Base-by-base conservation (phyloP, 1,140 invertebrate genomes). In the Neodiprion fabricii region DNA sequence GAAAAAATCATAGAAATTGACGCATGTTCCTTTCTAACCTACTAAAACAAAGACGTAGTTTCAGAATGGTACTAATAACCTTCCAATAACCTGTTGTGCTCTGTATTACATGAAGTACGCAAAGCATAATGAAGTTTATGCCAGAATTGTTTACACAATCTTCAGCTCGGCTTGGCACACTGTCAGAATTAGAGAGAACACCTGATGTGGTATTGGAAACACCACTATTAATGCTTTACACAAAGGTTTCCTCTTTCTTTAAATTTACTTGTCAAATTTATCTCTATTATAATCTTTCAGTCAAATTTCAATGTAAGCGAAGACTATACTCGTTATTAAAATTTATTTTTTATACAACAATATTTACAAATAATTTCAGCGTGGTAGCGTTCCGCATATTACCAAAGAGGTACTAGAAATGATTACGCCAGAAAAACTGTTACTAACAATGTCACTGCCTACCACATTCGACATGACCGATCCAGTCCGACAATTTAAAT, bases 341-440 rank as follows among this genome's bases (percentile, higher is more conserved):
- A 76, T 73, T 47, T 28, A 9, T 10, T 11, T 9, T 53, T 23
- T 61, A 21, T 68, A 40, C 76, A 65, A 69, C 49, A 68, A 68
- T 67, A 67, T 71, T 79, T 53, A 77, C 82, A 72, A 76, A 76
- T 75, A 68, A 76, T 80, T 83, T 65, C 76, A 93, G 91, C 86
- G 88, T 72, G 92, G 92, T 10, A 90, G 91, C 78, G 87, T 93
- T 72, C 93, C 93, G 1, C 91, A 93, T 83, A 84, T 94, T 10
- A 92, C 90, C 1, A 89, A 90, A 72, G 92, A 93, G 85, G 91
- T 93, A 0, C 89, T 93, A n/a, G 89, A 92, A 81, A 85, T 88
- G 72, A 79, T 93, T 72, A 89, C 86, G 14, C 78, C 80, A 48
- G 84, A 90, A n/a, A 81, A 83, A 65, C 89, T 90, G 47, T 79